phyloP scores from a whole-genome alignment of 1,140 invertebrate genomes.

The Lerema accius region DNA sequence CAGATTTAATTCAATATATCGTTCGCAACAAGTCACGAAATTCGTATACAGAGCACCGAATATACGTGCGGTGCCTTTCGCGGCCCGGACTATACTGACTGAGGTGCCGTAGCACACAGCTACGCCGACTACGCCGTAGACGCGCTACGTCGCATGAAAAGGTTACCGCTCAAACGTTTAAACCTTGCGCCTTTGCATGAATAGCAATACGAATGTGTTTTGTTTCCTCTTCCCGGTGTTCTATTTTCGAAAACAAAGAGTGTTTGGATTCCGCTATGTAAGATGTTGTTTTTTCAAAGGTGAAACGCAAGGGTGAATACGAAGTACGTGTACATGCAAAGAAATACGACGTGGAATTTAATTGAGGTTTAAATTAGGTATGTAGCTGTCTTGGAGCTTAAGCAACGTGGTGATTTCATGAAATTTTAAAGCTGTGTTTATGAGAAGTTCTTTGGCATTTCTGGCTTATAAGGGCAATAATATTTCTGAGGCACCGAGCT shows the following conservation, averaged over 20 bases:
- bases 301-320: slow-evolving; percentile 29
- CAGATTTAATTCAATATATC: slow-evolving; percentile 43
- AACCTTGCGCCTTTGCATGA: slow-evolving; percentile 74
- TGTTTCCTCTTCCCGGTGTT: slow-evolving; percentile 65
- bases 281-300: slow-evolving; percentile 38
- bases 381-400: neutral
- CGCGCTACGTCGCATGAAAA: slow-evolving; percentile 64
- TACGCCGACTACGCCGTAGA: slow-evolving; percentile 56
- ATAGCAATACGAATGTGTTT: slow-evolving; percentile 72
- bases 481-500: too few species aligned
- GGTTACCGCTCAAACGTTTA: slow-evolving; percentile 73
- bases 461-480: too few species aligned
- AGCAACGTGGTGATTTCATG: too few species aligned
- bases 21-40: slow-evolving; percentile 51
- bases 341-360: neutral
- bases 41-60: slow-evolving; percentile 7
- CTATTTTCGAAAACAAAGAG: slow-evolving; percentile 66
- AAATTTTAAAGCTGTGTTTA: too few species aligned
- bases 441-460: too few species aligned
- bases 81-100: slow-evolving; percentile 64
- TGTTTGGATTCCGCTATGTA: slow-evolving; percentile 61
- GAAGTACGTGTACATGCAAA: neutral
- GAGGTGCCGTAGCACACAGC: slow-evolving; percentile 41
- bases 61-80: slow-evolving; percentile 51
- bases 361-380: neutral